Percentiles rank a stretch among this genome's conserved stretches.
phyloP scores from a whole-genome alignment of 1,140 invertebrate genomes.

The Ooceraea biroi region DNA sequence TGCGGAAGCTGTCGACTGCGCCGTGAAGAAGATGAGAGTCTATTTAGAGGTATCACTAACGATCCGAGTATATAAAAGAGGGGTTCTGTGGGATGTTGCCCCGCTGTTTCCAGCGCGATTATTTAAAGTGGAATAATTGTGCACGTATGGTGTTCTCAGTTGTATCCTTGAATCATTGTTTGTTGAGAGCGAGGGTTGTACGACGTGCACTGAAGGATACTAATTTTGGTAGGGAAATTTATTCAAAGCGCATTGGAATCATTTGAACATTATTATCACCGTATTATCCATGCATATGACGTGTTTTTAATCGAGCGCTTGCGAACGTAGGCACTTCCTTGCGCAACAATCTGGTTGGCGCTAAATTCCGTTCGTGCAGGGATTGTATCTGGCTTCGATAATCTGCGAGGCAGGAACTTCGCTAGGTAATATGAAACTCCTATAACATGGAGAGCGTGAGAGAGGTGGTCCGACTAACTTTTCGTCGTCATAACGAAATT shows the following conservation, averaged over 20 bases:
- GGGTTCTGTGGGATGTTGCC: background rate
- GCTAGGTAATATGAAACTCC: constrained; percentile 50
- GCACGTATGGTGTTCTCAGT: background rate
- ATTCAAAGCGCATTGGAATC: background rate
- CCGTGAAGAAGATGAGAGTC: background rate
- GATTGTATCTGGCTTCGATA: constrained; percentile 58
- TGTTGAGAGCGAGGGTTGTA: background rate
- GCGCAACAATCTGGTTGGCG: constrained; percentile 41
- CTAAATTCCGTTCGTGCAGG: constrained; percentile 24
- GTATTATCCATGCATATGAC: background rate
- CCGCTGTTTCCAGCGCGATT: background rate
- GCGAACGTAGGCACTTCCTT: constrained; percentile 3
- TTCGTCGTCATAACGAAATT: constrained; percentile 55
- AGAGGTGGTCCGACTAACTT: constrained; percentile 19
- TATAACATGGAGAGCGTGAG: constrained; percentile 27
- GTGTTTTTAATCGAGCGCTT: background rate
- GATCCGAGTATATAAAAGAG: background rate
- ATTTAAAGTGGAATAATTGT: background rate
- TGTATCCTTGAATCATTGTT: background rate
- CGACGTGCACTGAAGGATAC: background rate
- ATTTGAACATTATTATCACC: background rate
- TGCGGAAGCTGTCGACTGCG: background rate
- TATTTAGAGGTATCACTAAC: background rate
- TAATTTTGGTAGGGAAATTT: constrained; percentile 3
- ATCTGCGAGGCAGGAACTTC: constrained; percentile 53